Percentiles rank a stretch among this genome's conserved stretches.
These are phyloP conservation scores for Acronicta aceris DNA, from an alignment of 2,888 invertebrate species.

Conservation along the genomic window DNA sequence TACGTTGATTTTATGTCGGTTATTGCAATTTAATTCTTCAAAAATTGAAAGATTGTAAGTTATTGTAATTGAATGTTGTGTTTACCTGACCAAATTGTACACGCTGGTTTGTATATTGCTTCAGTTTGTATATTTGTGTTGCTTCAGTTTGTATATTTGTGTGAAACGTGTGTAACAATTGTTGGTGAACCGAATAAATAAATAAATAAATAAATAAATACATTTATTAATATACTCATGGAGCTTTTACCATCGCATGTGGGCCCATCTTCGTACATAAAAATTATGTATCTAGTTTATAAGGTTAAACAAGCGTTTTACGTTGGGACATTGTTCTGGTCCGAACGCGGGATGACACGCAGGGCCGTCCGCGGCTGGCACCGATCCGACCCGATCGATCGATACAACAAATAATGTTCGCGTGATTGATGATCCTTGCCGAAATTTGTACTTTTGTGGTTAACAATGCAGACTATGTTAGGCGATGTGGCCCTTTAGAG, in stretches of 20 bases:
- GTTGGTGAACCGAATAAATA: too few species aligned
- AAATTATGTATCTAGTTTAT: constrained; percentile 49
- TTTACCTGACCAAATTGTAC: too few species aligned
- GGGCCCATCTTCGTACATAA: constrained; percentile 33
- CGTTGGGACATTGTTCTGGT: constrained; percentile 55
- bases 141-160: too few species aligned
- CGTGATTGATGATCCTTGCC: constrained; percentile 80
- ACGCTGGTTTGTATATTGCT: too few species aligned
- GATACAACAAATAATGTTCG: constrained; percentile 82
- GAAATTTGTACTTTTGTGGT: constrained; percentile 70
- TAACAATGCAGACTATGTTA: constrained; percentile 39
- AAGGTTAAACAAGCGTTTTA: constrained; percentile 47
- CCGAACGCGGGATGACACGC: constrained; percentile 57
- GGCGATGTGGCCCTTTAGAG: constrained; percentile 36
- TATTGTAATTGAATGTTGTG: too few species aligned
- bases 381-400: constrained; percentile 72
- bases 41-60: too few species aligned
- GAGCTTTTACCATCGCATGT: constrained; percentile 31
- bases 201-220: too few species aligned
- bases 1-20: not conserved
- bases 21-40: constrained; percentile 3
- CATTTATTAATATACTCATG: constrained; percentile 9
- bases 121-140: too few species aligned
- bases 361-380: constrained; percentile 76
- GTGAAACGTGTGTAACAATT: too few species aligned